Conservation (phyloP, 2,113 vertebrate species). For the Castor canadensis region DNA sequence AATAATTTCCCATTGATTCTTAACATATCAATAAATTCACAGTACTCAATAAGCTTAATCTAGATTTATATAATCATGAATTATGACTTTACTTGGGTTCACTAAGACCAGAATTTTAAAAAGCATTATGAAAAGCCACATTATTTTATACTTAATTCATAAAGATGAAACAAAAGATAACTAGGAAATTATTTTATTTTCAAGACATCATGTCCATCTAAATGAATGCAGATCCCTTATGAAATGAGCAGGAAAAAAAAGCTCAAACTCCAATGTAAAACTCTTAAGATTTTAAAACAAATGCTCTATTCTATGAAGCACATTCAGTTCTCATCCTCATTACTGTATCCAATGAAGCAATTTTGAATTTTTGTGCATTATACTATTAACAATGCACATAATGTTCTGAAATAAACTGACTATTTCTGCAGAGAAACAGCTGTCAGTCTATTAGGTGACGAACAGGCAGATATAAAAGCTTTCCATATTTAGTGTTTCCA, state of each 20-base stretch:
- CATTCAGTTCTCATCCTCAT: background rate
- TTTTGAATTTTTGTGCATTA: slow-evolving; percentile 33
- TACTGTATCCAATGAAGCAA: slow-evolving; percentile 21
- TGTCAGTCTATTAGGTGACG: slow-evolving; percentile 57
- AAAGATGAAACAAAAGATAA: background rate
- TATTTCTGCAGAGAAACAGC: slow-evolving; percentile 39
- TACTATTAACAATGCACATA: slow-evolving; percentile 14
- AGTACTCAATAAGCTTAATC: slow-evolving; percentile 20
- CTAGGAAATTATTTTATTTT: slow-evolving; percentile 8
- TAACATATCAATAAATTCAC: background rate
- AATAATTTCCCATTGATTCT: slow-evolving; percentile 39
- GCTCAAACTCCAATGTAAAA: background rate
- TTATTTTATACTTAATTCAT: slow-evolving; percentile 35
- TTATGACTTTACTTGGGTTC: background rate
- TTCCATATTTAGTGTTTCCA: slow-evolving; percentile 64
- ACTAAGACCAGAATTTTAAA: background rate
- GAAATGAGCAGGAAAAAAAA: background rate
- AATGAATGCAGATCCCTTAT: slow-evolving; percentile 8
- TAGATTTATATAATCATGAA: background rate
- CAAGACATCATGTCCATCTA: background rate
- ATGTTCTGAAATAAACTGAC: slow-evolving; percentile 24
- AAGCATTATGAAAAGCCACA: slow-evolving; percentile 14
- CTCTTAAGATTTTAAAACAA: slow-evolving; percentile 36
- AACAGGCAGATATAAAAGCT: slow-evolving; percentile 26
- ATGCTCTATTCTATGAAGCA: background rate